Base-by-base conservation (phyloP, 2,888 invertebrate genomes). In the Pediacus dermestoides region DNA sequence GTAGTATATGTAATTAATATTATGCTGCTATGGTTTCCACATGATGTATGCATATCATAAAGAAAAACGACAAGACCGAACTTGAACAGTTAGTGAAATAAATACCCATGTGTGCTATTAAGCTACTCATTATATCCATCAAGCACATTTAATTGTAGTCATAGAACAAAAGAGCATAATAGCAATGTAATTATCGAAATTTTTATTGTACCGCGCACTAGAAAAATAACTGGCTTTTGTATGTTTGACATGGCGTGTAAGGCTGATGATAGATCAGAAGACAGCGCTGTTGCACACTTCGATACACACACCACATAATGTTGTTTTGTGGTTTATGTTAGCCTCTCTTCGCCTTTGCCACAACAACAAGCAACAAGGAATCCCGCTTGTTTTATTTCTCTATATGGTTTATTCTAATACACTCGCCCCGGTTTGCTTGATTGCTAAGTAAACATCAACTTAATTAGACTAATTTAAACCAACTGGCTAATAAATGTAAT, bases 401-500 rank as follows among this genome's bases (percentile, higher is more conserved):
- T n/a, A n/a, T n/a, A n/a, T n/a, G n/a, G n/a, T n/a, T n/a, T n/a
- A n/a, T n/a, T n/a, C n/a, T n/a, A n/a, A n/a, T n/a, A n/a, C n/a
- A n/a, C n/a, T n/a, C n/a, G n/a, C n/a, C n/a, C n/a, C n/a, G 7
- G 27, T 30, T 27, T 18, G 32, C 16, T 12, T 44, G 46, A 53
- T 50, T 51, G 40, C 42, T 34, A 41, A 48, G 42, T 46, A 44
- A 50, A 46, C 41, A 49, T 45, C 44, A 37, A 46, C 45, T 50
- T 53, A 53, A 53, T 55, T 53, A 53, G 45, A 45, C 52, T 53
- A 52, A 55, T 28, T 4, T 4, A 18, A 18, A 18, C 45, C 54
- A 55, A 48, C 51, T 52, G 46, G 45, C 50, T 58, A 57, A 60
- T 60, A 57, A 60, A 57, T 55, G 51, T 53, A 57, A 58, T 60